phyloP scores from a whole-genome alignment of 2,113 vertebrate genomes.

The Petaurus breviceps region DNA sequence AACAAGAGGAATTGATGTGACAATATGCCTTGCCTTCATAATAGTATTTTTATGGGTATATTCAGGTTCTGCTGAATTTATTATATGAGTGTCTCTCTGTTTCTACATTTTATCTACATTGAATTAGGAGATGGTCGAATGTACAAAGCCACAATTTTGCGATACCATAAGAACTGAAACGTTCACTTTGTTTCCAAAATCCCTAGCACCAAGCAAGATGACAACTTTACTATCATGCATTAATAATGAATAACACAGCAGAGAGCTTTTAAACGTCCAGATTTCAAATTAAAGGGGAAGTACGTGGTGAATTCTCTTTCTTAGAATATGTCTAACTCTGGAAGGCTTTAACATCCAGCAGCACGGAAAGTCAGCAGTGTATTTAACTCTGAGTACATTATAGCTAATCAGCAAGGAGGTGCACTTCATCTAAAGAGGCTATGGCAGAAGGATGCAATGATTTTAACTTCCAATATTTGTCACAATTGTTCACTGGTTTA shows the following conservation, averaged over 20 bases:
- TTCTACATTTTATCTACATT: conserved; percentile 42
- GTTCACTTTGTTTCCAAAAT: conserved; percentile 24
- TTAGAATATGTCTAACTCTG: conserved; percentile 9
- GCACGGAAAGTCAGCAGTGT: conserved; percentile 19
- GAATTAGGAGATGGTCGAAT: conserved; percentile 36
- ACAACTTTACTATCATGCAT: conserved; percentile 19
- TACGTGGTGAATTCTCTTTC: neutral
- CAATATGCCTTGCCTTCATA: neutral
- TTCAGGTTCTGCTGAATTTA: conserved; percentile 28
- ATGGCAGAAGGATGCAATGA: neutral
- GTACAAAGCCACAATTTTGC: conserved; percentile 40
- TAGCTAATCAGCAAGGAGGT: conserved; percentile 8
- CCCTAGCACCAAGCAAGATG: neutral
- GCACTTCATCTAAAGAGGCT: neutral
- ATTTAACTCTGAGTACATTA: conserved; percentile 15
- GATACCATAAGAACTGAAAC: neutral
- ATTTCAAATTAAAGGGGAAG: conserved; percentile 43
- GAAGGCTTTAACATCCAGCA: conserved; percentile 13
- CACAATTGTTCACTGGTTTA: neutral
- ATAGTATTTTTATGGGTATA: conserved; percentile 2
- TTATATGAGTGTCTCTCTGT: neutral
- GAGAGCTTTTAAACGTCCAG: conserved; percentile 13
- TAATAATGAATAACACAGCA: conserved; percentile 44
- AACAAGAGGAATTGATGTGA: neutral
- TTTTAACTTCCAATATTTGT: neutral